Evolutionary conservation across 2,888 invertebrate genomes (phyloP), one percentile per base, ranked within the genome.

Genomic region (Parochlus steinenii): DNA sequence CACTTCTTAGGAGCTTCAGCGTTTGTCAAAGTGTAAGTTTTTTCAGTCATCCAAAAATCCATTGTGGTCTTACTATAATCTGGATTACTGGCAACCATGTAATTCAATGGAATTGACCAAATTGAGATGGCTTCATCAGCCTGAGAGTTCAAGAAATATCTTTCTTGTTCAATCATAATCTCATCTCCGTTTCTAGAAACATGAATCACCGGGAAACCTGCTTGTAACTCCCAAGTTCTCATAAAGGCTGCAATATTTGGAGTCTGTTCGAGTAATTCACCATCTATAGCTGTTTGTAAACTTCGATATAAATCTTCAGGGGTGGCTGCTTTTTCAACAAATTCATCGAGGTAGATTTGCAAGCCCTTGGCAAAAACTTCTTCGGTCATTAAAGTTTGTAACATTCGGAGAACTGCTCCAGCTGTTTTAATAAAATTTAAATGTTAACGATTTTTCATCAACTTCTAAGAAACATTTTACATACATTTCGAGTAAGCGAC

Each of bases 401-500:
- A 75, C 86, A 86, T 87, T 11, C 83, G 61, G 30, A 71, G 59
- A 3, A 71, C 64, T 36, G 67, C 64, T 2, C 63, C 64, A 42
- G 64, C 65, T 65, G 48, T 1, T 54, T 26, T 28, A 31, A 16
- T 8, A 34, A 10, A 4, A 25, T 10, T 16, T 18, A 12, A 26
- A 26, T 16, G 12, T n/a, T 3, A 3, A 16, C 12, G 18, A 4
- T 12, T 29, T 26, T 31, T 10, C 15, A 11, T 26, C n/a, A n/a
- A 5, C 11, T 25, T 7, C 5, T n/a, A 30, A 17, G 8, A 17
- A 17, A 18, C 6, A 16, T n/a, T 18, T 18, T 34, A 75, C 6
- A 86, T 81, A 10, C 87, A 82, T 71, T 92, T 92, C 23, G 73
- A 74, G 51, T 92, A 92, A 0, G 87, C 83, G 43, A 92, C 85